These are phyloP conservation scores for Oryzias woworae DNA, from an alignment of 2,113 vertebrate genomes.

Conservation along the genomic window DNA sequence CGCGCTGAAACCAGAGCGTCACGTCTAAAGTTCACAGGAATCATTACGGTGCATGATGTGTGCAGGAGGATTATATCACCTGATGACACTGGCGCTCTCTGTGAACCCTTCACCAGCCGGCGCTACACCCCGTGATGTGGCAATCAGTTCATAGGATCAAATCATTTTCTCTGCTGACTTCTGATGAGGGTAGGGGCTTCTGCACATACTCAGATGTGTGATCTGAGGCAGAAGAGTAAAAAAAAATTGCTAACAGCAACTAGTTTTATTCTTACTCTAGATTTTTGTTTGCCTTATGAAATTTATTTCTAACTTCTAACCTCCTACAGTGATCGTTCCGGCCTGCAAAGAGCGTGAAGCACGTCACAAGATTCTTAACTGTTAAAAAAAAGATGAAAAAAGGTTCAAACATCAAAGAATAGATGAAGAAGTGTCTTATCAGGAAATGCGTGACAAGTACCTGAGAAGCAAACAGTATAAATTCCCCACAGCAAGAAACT, in stretches of 20 bases:
- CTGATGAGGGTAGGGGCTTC: constrained; percentile 13
- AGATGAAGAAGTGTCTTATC: not conserved
- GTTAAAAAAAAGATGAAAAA: not conserved
- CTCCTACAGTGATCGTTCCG: not conserved
- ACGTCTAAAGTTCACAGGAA: constrained; percentile 22
- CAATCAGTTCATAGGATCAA: constrained; percentile 32
- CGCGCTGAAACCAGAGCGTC: constrained; percentile 12
- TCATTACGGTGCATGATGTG: constrained; percentile 21
- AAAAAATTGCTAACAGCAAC: constrained; percentile 35
- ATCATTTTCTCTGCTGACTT: constrained; percentile 5
- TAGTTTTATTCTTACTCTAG: not conserved
- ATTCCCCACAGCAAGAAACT: no score
- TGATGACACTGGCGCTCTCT: constrained; percentile 56
- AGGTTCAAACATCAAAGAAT: not conserved
- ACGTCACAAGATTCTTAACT: constrained; percentile 8
- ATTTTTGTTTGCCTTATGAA: no score
- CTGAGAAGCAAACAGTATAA: no score
- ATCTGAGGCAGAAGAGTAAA: constrained; percentile 27
- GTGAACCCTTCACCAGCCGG: not conserved
- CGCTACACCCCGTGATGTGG: constrained; percentile 1
- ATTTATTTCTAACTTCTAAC: no score
- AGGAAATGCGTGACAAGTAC: not conserved
- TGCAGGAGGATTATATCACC: constrained; percentile 68
- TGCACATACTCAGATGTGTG: constrained; percentile 40
- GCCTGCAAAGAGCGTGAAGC: constrained; percentile 2